Conservation (phyloP, 2,797 vertebrate species). For the Labeo calbasu region DNA sequence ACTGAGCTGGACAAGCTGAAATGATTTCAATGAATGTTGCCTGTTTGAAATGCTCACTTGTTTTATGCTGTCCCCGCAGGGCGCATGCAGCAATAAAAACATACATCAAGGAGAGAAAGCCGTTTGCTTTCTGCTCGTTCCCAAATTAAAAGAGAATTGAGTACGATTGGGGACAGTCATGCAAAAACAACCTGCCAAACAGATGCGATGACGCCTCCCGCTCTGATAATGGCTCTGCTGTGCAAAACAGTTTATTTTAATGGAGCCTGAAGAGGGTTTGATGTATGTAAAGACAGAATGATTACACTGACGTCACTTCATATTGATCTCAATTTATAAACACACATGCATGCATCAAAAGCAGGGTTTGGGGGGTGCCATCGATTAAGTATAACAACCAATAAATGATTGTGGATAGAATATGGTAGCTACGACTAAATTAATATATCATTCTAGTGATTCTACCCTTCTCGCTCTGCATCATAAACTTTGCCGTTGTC, state of each 20-base stretch:
- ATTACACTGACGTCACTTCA: neutral
- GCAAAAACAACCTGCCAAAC: constrained; percentile 45
- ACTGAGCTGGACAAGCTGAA: constrained; percentile 14
- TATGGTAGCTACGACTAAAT: neutral
- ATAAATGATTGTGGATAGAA: neutral
- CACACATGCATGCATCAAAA: neutral
- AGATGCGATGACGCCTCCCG: constrained; percentile 16
- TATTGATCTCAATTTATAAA: constrained; percentile 18
- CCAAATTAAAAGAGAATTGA: constrained; percentile 47
- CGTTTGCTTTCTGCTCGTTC: constrained; percentile 29
- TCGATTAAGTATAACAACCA: neutral
- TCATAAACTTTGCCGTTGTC: constrained; percentile 23
- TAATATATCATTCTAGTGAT: neutral
- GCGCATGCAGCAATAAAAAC: constrained; percentile 30
- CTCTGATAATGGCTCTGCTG: constrained; percentile 27
- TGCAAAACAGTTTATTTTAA: constrained; percentile 36
- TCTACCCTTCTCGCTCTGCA: neutral
- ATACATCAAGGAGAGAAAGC: constrained; percentile 32
- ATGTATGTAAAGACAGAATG: constrained; percentile 11
- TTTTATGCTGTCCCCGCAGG: constrained; percentile 18
- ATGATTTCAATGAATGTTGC: constrained; percentile 31
- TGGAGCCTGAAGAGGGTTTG: constrained; percentile 29
- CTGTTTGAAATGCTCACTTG: constrained; percentile 26
- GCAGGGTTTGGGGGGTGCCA: neutral
- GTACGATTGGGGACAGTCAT: constrained; percentile 30